phyloP scores from a whole-genome alignment of 2,113 vertebrate genomes.

The Terrapene triunguis region DNA sequence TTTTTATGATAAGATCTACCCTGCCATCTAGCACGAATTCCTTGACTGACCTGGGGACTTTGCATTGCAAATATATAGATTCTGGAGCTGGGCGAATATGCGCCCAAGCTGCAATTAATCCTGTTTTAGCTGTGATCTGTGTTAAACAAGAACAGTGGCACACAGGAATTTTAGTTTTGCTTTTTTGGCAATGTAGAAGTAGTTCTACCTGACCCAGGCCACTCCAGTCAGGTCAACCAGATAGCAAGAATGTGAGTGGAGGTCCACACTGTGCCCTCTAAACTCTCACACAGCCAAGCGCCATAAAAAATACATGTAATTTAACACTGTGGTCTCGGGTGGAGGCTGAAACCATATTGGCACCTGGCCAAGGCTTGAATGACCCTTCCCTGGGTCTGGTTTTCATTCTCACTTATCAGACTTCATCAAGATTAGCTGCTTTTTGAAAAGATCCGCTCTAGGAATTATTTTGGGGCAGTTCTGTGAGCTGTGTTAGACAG shows the following conservation, averaged over 20 bases:
- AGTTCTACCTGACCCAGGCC: accelerated
- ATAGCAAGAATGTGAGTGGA: accelerated
- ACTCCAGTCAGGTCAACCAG: neutral
- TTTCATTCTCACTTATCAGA: accelerated
- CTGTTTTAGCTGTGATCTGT: neutral
- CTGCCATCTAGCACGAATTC: neutral
- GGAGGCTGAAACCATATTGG: neutral
- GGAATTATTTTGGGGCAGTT: too few species aligned
- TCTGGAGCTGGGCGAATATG: too few species aligned
- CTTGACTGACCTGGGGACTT: neutral
- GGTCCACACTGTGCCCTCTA: neutral
- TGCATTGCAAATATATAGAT: neutral
- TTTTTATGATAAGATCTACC: accelerated
- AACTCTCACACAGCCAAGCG: neutral
- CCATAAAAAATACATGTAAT: neutral
- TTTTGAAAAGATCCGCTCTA: neutral
- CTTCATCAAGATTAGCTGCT: neutral
- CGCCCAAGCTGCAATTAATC: neutral
- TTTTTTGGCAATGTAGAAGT: accelerated
- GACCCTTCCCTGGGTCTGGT: neutral
- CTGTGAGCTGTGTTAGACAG: too few species aligned
- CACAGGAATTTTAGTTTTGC: too few species aligned
- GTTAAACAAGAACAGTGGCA: neutral
- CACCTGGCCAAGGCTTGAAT: accelerated
- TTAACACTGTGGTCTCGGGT: neutral